Evolutionary conservation across 2,888 invertebrate genomes (phyloP), one percentile per base, ranked within the genome.

Genomic region (Scotopteryx bipunctaria): DNA sequence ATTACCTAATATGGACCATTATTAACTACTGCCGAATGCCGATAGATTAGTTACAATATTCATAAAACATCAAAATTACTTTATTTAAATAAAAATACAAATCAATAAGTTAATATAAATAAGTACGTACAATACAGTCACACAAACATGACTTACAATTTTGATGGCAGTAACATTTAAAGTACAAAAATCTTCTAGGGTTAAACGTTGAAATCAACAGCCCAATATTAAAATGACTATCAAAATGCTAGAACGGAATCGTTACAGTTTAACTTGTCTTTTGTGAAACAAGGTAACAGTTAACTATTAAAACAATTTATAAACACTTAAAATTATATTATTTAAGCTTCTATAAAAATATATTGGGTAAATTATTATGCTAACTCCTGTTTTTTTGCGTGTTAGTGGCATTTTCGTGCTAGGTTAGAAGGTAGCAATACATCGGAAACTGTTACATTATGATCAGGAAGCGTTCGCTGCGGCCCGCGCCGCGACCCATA

Each of bases 1-100:
- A 31, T 49, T 23, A 41, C 23, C 64, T 61, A 55, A 21, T 37
- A 40, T 61, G 59, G 59, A 59, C 57, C 55, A 56, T 50, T 54
- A 50, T 38, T 19, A 36, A 32, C 46, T 59, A 52, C 29, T 32
- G 53, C 43, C 38, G 47, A 52, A 25, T 19, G 53, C 33, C 37
- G 51, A 61, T 41, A 14, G 41, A 33, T 21, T 31, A 38, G 15
- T 38, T 43, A 42, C 32, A 46, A 36, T 37, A 47, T 21, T 25
- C 15, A 29, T 29, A 44, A 42, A 17, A 47, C 16, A 46, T 37
- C 31, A 32, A 25, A 37, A 14, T 25, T 15, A 33, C 19, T 16
- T 23, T 9, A 38, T 4, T 4, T 29, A 43, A 16, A 3, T 27
- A 48, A 16, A 35, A 42, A 5, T 21, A 45, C 17, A 51, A 25